phyloP scores from a whole-genome alignment of 2,113 vertebrate species.

The Pseudorhombus dupliciocellatus region DNA sequence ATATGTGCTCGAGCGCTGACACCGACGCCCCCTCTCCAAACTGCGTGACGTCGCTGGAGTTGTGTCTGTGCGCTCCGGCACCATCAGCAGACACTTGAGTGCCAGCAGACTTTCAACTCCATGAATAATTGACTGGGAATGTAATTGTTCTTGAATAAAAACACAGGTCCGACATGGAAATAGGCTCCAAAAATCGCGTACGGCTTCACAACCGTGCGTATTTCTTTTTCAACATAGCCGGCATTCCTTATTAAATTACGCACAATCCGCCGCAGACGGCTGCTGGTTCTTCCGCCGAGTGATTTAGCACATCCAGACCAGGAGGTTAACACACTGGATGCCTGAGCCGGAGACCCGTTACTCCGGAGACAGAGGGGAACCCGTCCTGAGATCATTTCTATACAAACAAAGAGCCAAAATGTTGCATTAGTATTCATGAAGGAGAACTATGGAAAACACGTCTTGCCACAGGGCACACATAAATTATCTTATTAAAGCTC shows the following conservation, averaged over 20 bases:
- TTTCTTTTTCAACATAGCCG: background rate
- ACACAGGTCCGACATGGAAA: background rate
- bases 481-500: background rate
- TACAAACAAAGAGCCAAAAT: constrained; percentile 54
- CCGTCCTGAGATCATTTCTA: constrained; percentile 49
- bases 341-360: constrained; percentile 59
- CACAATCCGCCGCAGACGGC: background rate
- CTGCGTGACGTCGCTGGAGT: constrained; percentile 54
- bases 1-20: constrained; percentile 28
- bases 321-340: constrained; percentile 62
- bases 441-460: constrained; percentile 14
- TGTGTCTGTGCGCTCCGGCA: constrained; percentile 1
- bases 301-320: constrained; percentile 42
- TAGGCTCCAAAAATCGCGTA: background rate
- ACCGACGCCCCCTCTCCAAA: constrained; percentile 44
- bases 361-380: constrained; percentile 69
- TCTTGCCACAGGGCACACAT: background rate
- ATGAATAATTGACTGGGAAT: constrained; percentile 8
- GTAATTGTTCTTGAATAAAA: background rate
- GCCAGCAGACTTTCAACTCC: background rate
- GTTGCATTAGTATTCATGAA: constrained; percentile 61
- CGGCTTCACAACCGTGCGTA: background rate
- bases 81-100: background rate
- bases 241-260: background rate
- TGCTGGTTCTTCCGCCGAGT: constrained; percentile 20